phyloP scores from a whole-genome alignment of 1,140 invertebrate species.

The Chlorops oryzae region DNA sequence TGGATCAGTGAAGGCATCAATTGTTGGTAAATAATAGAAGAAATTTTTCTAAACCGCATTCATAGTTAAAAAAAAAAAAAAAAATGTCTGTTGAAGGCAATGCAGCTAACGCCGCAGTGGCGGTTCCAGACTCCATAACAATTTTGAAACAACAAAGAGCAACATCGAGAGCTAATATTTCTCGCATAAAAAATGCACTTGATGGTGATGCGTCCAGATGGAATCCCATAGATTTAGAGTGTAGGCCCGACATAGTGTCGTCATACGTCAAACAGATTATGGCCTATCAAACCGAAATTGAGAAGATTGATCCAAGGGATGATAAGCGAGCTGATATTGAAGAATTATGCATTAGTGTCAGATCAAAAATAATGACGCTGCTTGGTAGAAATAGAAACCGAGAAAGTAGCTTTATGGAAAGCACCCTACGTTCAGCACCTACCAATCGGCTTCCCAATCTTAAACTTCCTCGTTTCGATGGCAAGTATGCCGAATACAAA shows the following conservation, averaged over 20 bases:
- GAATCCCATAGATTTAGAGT: slow-evolving; percentile 1
- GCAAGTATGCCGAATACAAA: slow-evolving; percentile 9
- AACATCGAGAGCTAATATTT: not conserved
- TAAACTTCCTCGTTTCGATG: slow-evolving; percentile 1
- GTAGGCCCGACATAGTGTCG: not conserved
- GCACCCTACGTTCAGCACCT: not conserved
- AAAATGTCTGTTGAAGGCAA: too few relatives aligned
- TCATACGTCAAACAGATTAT: not conserved
- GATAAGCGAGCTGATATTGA: not conserved
- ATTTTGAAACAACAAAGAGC: too few relatives aligned
- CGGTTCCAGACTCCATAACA: too few relatives aligned
- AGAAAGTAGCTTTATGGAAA: too few relatives aligned
- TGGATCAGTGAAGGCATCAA: too few relatives aligned
- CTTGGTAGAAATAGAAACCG: not conserved
- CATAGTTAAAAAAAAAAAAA: too few relatives aligned
- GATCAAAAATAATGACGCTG: not conserved
- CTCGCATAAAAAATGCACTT: not conserved
- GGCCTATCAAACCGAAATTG: not conserved
- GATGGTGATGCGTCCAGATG: too few relatives aligned
- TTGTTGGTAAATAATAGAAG: too few relatives aligned
- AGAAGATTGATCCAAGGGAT: not conserved
- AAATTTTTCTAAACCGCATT: too few relatives aligned
- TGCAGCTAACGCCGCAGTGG: too few relatives aligned
- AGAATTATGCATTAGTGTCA: not conserved
- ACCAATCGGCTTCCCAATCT: slow-evolving; percentile 6